Conservation (phyloP, 2,888 invertebrate genomes). For the Chironomus tentans region DNA sequence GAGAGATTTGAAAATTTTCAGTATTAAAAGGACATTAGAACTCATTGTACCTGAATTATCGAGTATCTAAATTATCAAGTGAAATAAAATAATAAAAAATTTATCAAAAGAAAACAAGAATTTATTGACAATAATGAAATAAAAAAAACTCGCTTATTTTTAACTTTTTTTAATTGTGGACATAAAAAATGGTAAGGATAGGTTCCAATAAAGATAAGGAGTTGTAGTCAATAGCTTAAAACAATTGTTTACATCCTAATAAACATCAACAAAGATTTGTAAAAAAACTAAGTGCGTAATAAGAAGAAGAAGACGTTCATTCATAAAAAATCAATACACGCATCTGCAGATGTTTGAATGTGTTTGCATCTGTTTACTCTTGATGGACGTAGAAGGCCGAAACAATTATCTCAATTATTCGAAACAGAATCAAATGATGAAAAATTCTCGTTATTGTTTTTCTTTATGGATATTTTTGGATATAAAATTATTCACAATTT, state of each 20-base stretch:
- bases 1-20: neutral
- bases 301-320: neutral
- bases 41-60: neutral
- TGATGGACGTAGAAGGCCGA: neutral
- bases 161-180: no score
- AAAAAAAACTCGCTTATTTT: no score
- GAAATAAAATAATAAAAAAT: neutral
- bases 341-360: neutral
- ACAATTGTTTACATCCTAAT: neutral
- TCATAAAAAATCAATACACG: neutral
- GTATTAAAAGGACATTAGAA: neutral
- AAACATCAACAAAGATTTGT: neutral
- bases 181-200: neutral
- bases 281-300: conserved; percentile 6
- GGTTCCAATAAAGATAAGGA: neutral
- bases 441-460: no score
- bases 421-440: neutral
- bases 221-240: neutral
- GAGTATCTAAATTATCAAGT: neutral
- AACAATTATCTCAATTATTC: neutral
- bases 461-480: no score
- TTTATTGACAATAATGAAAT: no score
- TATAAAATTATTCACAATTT: no score
- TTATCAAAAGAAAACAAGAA: no score
- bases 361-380: neutral